Base-by-base conservation (phyloP, 2,113 vertebrate genomes). In the Ceyx melanurus region DNA sequence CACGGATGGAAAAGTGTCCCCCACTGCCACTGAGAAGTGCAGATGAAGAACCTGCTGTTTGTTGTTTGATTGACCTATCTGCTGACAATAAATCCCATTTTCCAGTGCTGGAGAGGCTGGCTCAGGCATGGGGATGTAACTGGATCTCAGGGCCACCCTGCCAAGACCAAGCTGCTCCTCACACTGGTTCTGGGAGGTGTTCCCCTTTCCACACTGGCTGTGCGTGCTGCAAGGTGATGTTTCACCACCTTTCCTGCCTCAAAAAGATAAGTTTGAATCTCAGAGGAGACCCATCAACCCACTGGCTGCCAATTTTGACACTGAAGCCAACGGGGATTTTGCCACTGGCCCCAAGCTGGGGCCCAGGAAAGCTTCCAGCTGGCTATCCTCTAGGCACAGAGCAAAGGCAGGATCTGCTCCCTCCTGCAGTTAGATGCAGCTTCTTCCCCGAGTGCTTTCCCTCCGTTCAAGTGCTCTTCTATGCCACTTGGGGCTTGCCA, bases 61-160 rank as follows among this genome's bases (percentile, higher is more conserved):
- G 9, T 25, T 86, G 28, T 79, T 67, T 66, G 61, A 78, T 67
- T 65, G 87, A 82, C 2, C 0, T 56, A 85, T 35, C n/a, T 91
- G 43, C 29, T n/a, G 65, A 60, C 9, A 79, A 29, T 26, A 91
- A 91, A 88, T 61, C 26, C 40, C n/a, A 72, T 61, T 78, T 89
- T 15, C 53, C 28, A 29, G 25, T 6, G 2, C 9, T 2, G 2
- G 20, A 16, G 53, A 78, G 22, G 31, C 28, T 60, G 22, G 67
- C 11, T 57, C 4, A 3, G 65, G 37, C 66, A 60, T 1, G 1
- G 45, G 26, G n/a, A 10, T 57, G 9, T 29, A 79, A 93, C 35
- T 28, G 50, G 6, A 58, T 22, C 0, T 2, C 54, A 74, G 0
- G 1, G 33, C 51, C 1, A 2, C 21, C 23, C 20, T 1, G 2